Conservation (phyloP, 2,113 vertebrate genomes). For the Amblyopsis rosae region DNA sequence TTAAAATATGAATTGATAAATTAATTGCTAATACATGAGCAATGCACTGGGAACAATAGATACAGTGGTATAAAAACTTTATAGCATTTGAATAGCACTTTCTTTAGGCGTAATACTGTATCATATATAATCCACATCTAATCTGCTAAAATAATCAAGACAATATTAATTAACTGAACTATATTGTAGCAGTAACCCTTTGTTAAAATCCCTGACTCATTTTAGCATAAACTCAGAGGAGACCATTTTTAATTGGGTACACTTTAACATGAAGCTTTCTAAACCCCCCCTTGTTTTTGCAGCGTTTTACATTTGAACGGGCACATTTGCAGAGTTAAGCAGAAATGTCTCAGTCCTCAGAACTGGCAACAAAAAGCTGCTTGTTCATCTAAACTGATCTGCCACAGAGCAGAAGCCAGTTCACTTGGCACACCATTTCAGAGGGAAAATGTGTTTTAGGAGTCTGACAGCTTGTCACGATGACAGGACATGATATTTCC, state of each 20-base stretch:
- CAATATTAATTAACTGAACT: conserved; percentile 6
- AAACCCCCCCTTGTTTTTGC: conserved; percentile 31
- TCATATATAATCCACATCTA: no score
- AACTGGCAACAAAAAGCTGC: conserved; percentile 50
- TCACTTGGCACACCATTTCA: conserved; percentile 30
- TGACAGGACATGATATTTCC: conserved; percentile 20
- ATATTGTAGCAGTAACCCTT: conserved; percentile 3
- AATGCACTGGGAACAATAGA: no score
- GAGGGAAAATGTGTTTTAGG: neutral
- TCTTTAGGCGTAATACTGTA: no score
- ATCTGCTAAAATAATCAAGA: conserved; percentile 15
- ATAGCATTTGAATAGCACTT: no score
- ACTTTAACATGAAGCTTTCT: conserved; percentile 60
- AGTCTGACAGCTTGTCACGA: conserved; percentile 47
- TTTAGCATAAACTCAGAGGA: conserved; percentile 35
- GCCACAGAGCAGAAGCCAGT: conserved; percentile 28
- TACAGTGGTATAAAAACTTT: no score
- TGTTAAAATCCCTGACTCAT: conserved; percentile 44
- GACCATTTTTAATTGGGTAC: conserved; percentile 55
- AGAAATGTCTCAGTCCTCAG: conserved; percentile 48
- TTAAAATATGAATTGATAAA: no score
- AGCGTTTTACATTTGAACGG: conserved; percentile 38
- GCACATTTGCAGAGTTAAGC: conserved; percentile 64
- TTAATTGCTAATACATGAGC: no score
- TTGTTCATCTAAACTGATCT: conserved; percentile 60